Evolutionary conservation across 2,888 invertebrate genomes (phyloP), one percentile per base, ranked within the genome.

Genomic region (Bellardia bayeri): DNA sequence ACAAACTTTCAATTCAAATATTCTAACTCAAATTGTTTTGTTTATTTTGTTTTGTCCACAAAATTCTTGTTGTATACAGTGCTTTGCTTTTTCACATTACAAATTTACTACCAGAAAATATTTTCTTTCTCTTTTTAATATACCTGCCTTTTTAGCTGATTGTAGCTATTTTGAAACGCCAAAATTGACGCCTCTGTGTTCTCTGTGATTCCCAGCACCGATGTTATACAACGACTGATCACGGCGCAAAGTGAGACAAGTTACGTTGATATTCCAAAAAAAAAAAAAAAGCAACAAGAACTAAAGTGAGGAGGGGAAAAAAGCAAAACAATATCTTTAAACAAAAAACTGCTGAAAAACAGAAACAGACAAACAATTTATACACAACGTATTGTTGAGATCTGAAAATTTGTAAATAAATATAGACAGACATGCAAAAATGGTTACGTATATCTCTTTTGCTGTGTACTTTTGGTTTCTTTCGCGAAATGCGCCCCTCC

Each of bases 401-500:
- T 82, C 4, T 40, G 8, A 45, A 74, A 33, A 16, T 40, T 30
- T 30, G 37, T 33, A 58, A 3, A 51, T 16, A 69, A 56, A 23
- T 14, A 51, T 54, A 56, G 71, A 88, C 49, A 68, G 16, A 42
- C 1, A 95, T 96, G 95, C 91, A 95, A 92, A 93, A 94, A 89
- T 97, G 97, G 97, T 92, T 96, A 71, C 95, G 95, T 92, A 95
- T 96, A 82, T 96, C 97, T 0, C 92, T 97, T 74, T 93, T 97
- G 71, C 93, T 98, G 14, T 97, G 97, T 91, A 94, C 96, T 54
- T 98, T 97, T 91, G 98, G 98, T 2, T 96, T 97, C 90, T 94
- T 98, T 78, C 96, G 98, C 88, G 98, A 98, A 93, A 95, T 98
- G 85, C 94, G 98, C n/a, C 98, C 98, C 0, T 97, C 97, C 0